Evolutionary conservation across 2,113 vertebrate species (phyloP), one percentile per base, ranked within the genome.

Genomic region (Sorex araneus): DNA sequence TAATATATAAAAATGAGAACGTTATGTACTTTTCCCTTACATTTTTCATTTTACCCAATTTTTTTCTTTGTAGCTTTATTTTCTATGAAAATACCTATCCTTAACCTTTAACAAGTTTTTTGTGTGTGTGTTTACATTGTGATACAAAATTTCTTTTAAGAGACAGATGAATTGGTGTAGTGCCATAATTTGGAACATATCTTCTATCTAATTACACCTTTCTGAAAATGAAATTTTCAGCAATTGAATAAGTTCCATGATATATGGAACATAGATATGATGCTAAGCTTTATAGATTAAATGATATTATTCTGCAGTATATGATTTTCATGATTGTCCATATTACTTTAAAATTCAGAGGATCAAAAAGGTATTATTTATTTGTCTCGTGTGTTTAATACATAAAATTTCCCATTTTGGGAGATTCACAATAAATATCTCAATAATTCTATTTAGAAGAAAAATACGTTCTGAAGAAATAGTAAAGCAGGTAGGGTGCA

Each of bases 1-100:
- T 87, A 94, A 88, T 34, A 89, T 83, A 1, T 90, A 87, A 92
- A 91, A 96, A 85, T 36, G 28, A 89, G 36, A 89, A 85, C 84
- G 30, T 47, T 27, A 54, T 66, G 63, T 30, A 50, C 23, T 57
- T 87, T n/a, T 81, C 69, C 45, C 34, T 21, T 27, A 70, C 28
- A 70, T 89, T 79, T 90, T 75, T 93, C 47, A 40, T 66, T 87
- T 94, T 60, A 8, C 4, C 47, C 47, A 10, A 43, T 81, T 21
- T 71, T 67, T 64, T 43, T 75, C n/a, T 77, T 92, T 76, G 8
- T 89, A 6, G 54, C 84, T 18, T 83, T 21, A 87, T 50, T 83
- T 91, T 27, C 32, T 83, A 0, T 64, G 16, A 83, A 92, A 60
- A 75, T 47, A 23, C 4, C 40, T 70, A 21, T 2, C 87, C 30